Base-by-base conservation (phyloP, 2,113 vertebrate genomes). In the Xerus inauris region DNA sequence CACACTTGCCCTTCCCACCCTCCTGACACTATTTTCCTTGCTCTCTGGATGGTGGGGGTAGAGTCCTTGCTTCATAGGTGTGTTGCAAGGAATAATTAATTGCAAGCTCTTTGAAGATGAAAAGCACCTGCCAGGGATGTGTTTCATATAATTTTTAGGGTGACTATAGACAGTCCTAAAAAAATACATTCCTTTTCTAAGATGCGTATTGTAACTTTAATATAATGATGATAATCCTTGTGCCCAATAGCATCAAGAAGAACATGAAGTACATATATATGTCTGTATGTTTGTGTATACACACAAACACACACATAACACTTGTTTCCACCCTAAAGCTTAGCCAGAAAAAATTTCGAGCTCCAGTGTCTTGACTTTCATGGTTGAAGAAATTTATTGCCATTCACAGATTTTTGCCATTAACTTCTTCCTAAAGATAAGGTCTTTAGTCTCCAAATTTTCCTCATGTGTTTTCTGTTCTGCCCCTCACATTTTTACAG, bases 71-170 rank as follows among this genome's bases (percentile, higher is more conserved):
- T 94, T 96, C 94, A 97, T 94, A 92, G 94, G 92, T 95, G 38
- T 97, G 94, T 97, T 97, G 97, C 93, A 95, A 92, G 92, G 67
- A 71, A 7, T 94, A 87, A 96, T 94, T 97, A 97, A 93, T 97
- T 91, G 75, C 38, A 89, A 96, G 97, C 95, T 80, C 95, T 98
- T 98, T 98, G 98, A 99, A 99, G 98, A 98, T 97, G 98, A 98
- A 98, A 98, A 98, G 93, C 95, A 92, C 94, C 87, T 94, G 84
- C 86, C 94, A 87, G 65, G 94, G 71, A 76, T 94, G 35, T 97
- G 92, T 98, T 95, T 97, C 95, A 59, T 97, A 88, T 97, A 98
- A 97, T 98, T 98, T 98, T 98, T 97, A 94, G 94, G 95, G 95
- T 96, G 77, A 95, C 96, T 97, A 28, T 17, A 79, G 92, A 93